Evolutionary conservation across 2,113 vertebrate genomes (phyloP), one percentile per base, ranked within the genome.

Genomic region (Triplophysa rosa): DNA sequence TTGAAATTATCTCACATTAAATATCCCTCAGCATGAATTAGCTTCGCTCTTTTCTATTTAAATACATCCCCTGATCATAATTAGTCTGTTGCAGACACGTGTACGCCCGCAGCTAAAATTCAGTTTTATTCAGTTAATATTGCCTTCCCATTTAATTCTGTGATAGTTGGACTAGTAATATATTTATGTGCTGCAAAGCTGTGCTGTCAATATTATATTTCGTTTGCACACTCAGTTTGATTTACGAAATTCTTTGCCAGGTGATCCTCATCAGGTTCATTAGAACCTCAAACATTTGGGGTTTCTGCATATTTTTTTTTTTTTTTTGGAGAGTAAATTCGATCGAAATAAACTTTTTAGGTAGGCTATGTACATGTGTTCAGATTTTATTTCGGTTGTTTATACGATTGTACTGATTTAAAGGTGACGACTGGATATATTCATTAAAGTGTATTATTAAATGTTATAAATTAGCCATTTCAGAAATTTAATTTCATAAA

Each of bases 121-220:
- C 5, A 6, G 13, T 52, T 17, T 16, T 52, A 52, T 19, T 52
- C 49, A 52, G 47, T 52, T 16, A 52, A 17, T 52, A 16, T 52
- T 17, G 49, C 5, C 14, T 17, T 52, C 13, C 49, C 5, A 7
- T 52, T 52, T 14, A 52, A 52, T 52, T 17, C 13, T 54, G 49
- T 4, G 17, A 54, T 54, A 16, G 14, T 6, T 54, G 49, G 5
- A 17, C 49, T 16, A 17, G 5, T 17, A 16, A 54, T 14, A 17
- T 54, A 61, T 61, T 73, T 49, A 4, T 63, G 74, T 66, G 40
- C 11, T 40, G 33, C 49, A 75, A 75, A 64, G 23, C 59, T 75
- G 42, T 14, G 23, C 42, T 65, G 62, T 21, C 74, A 77, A 62
- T 74, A 61, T 64, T 64, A n/a, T 64, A 24, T 54, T 65, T 65